Evolutionary conservation across 2,113 vertebrate species (phyloP), one percentile per base, ranked within the genome.

Genomic region (Carassius auratus): DNA sequence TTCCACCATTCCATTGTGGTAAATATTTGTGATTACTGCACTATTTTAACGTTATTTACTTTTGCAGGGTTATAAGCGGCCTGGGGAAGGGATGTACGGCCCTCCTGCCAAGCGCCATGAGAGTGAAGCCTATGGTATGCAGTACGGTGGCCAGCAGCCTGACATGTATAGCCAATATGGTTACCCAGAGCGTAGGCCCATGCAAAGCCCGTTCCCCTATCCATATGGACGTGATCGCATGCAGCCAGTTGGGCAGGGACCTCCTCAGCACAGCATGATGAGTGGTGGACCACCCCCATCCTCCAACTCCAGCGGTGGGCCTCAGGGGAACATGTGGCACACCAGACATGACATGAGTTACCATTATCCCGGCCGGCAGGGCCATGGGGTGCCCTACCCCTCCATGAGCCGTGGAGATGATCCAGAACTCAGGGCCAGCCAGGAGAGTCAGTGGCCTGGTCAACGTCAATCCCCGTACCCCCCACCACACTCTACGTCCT

Each of bases 81-180:
- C 98, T 76, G 96, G 98, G 94, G 98, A 99, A 75, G 96, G 97
- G 78, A 96, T 99, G 95, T 99, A 99, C 0, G 97, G 96, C 81
- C 97, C 98, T 78, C 96, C 97, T 19, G 95, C 97, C 74, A 99
- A 99, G 86, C 96, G 98, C 82, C 98, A 99, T 0, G 98, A 99
- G 90, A 96, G 96, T 9, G 98, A 99, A 84, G 91, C 97, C 92
- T 99, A 97, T 61, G 94, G 91, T 91, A 94, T 98, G 95, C 97
- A 97, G 93, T 99, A 98, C 1, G 89, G 95, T 92, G 94, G 91
- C 92, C 97, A 99, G 93, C 97, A 98, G 89, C 95, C 96, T 5
- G 98, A 99, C 81, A 92, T 98, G 92, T 99, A 98, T 81, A 96
- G 94, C 92, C 97, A 98, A 92, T 99, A 98, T 0, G 90, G 96